phyloP scores from a whole-genome alignment of 2,113 vertebrate species.

The Amphilophus citrinellus region DNA sequence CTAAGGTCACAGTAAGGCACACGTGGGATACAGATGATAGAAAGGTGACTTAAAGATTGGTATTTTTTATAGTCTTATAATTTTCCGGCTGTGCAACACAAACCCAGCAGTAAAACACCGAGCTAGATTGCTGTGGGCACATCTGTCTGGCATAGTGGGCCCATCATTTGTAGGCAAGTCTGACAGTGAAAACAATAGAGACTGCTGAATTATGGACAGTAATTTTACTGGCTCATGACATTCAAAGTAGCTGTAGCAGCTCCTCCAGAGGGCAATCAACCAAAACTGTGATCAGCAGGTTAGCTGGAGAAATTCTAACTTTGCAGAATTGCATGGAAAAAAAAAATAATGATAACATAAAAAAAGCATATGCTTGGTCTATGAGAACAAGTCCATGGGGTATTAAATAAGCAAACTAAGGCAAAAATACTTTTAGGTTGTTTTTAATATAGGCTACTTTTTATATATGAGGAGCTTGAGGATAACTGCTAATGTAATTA shows the following conservation, averaged over 20 bases:
- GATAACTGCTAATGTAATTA: not conserved
- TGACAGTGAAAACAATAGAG: slow-evolving; percentile 50
- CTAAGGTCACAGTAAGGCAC: not conserved
- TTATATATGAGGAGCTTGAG: not conserved
- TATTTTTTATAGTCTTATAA: not conserved
- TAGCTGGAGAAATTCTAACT: slow-evolving; percentile 43
- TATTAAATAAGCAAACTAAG: slow-evolving; percentile 34
- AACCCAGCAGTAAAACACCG: not conserved
- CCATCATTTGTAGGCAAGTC: slow-evolving; percentile 10
- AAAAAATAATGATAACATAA: not conserved
- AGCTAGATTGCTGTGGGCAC: not conserved
- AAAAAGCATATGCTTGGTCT: slow-evolving; percentile 22
- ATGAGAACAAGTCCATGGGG: slow-evolving; percentile 18
- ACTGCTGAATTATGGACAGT: slow-evolving; percentile 57
- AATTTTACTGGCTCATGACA: slow-evolving; percentile 46
- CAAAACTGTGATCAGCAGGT: slow-evolving; percentile 62
- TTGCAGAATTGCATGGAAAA: slow-evolving; percentile 37
- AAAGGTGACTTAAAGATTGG: not conserved
- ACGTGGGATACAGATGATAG: not conserved
- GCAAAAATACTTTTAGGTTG: slow-evolving; percentile 17
- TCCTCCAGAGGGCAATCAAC: slow-evolving; percentile 52
- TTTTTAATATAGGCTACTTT: slow-evolving; percentile 1
- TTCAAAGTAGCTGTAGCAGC: slow-evolving; percentile 50
- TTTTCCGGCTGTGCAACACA: not conserved
- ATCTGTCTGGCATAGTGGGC: slow-evolving; percentile 16